Evolutionary conservation across 2,113 vertebrate genomes (phyloP).

Genomic region (Capricornis sumatraensis): DNA sequence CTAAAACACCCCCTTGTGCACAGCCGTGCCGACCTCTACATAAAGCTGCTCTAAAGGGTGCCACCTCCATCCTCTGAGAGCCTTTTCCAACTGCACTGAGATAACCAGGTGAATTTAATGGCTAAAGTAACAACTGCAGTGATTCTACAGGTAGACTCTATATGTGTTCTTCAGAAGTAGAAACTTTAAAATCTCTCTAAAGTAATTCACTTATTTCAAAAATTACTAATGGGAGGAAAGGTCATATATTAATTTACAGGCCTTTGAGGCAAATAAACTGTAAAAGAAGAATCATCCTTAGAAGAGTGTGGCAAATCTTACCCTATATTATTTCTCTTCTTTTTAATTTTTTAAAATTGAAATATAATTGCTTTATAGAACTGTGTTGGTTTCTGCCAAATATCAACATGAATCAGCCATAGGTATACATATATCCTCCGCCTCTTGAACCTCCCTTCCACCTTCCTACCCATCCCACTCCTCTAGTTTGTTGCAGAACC

Average conservation of each 20-base stretch:
- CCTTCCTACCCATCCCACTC: background rate
- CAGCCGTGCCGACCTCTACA: background rate
- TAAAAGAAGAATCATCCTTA: background rate
- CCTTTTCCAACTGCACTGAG: background rate
- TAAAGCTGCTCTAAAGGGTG: background rate
- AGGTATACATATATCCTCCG: rapidly evolving
- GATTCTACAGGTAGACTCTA: background rate
- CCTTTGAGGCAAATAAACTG: background rate
- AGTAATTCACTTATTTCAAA: background rate
- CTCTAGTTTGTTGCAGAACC: background rate
- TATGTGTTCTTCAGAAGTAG: background rate
- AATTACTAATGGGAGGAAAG: background rate
- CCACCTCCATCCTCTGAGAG: background rate
- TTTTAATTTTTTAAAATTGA: background rate
- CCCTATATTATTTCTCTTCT: background rate
- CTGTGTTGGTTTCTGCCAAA: background rate
- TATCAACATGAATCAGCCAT: background rate
- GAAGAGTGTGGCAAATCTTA: background rate
- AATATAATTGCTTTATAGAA: background rate
- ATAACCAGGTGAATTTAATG: background rate
- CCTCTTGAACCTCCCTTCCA: background rate
- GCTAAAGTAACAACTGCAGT: background rate
- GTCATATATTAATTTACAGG: background rate
- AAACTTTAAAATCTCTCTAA: background rate
- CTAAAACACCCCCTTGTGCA: background rate